Conservation (phyloP, 2,888 invertebrate species). For the Lepeophtheirus nordmannii region DNA sequence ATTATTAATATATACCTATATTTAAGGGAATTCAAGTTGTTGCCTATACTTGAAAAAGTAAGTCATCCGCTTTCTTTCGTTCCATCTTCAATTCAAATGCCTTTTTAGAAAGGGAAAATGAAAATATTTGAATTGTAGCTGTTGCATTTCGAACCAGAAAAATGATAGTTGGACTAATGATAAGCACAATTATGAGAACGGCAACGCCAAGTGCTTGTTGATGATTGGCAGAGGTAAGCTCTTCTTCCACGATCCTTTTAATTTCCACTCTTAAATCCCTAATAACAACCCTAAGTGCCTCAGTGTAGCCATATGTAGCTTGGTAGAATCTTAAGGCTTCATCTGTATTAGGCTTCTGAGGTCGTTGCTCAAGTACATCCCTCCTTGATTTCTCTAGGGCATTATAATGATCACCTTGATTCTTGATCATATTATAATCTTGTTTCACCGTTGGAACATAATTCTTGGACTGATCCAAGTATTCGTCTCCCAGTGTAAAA, state of each 20-base stretch:
- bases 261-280: neutral
- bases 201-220: neutral
- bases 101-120: neutral
- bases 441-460: neutral
- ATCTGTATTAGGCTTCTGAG: neutral
- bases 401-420: neutral
- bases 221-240: slow-evolving; percentile 1
- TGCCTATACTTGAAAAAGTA: neutral
- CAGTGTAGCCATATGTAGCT: neutral
- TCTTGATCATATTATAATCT: neutral
- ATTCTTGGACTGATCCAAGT: slow-evolving; percentile 13
- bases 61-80: neutral
- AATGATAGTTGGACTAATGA: neutral
- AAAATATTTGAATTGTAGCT: slow-evolving; percentile 2
- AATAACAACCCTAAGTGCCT: neutral
- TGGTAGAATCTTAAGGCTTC: neutral
- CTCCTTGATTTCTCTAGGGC: neutral
- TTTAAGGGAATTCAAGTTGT: neutral
- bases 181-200: neutral
- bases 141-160: neutral
- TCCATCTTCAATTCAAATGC: neutral
- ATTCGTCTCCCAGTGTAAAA: slow-evolving; percentile 11
- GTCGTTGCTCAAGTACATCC: neutral
- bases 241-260: neutral
- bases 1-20: neutral